These are phyloP conservation scores for Syrista parreyssii DNA, from an alignment of 2,888 invertebrate species.

Conservation along the genomic window DNA sequence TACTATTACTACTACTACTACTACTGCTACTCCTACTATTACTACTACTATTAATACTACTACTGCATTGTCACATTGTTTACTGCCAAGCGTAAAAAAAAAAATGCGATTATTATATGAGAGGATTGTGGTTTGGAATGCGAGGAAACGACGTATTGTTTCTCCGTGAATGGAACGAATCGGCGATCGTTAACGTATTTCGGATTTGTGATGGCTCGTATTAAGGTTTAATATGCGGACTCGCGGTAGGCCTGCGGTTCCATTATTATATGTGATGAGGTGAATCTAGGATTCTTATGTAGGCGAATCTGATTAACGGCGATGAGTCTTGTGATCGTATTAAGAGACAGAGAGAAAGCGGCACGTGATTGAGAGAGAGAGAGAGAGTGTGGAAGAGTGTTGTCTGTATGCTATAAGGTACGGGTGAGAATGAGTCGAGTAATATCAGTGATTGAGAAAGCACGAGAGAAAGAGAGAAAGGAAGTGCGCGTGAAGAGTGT, in stretches of 20 bases:
- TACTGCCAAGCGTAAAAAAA: constrained; percentile 58
- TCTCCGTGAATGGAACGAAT: constrained; percentile 10
- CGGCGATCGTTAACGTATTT: constrained; percentile 26
- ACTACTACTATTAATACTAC: constrained; percentile 43
- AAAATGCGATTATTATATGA: constrained; percentile 42
- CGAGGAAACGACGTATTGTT: constrained; percentile 47
- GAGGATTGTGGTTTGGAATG: constrained; percentile 45
- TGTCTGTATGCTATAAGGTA: not conserved
- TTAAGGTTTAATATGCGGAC: constrained; percentile 23
- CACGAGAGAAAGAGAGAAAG: constrained; percentile 11
- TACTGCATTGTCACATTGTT: constrained; percentile 66
- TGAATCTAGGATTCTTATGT: constrained; percentile 21
- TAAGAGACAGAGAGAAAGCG: too few species aligned
- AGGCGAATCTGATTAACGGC: too few species aligned
- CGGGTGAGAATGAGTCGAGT: too few species aligned
- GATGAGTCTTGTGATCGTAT: too few species aligned
- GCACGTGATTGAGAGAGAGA: not conserved
- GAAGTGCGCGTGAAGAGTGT: not conserved
- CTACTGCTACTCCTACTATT: constrained; percentile 27
- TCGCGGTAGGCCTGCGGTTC: constrained; percentile 39
- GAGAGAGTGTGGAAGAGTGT: constrained; percentile 12
- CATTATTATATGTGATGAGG: constrained; percentile 36
- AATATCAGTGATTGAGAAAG: constrained; percentile 8
- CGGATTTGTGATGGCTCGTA: constrained; percentile 29
- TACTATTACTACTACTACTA: constrained; percentile 59